These are phyloP conservation scores for Aramus guarauna DNA, from an alignment of 2,113 vertebrate species.

Conservation along the genomic window DNA sequence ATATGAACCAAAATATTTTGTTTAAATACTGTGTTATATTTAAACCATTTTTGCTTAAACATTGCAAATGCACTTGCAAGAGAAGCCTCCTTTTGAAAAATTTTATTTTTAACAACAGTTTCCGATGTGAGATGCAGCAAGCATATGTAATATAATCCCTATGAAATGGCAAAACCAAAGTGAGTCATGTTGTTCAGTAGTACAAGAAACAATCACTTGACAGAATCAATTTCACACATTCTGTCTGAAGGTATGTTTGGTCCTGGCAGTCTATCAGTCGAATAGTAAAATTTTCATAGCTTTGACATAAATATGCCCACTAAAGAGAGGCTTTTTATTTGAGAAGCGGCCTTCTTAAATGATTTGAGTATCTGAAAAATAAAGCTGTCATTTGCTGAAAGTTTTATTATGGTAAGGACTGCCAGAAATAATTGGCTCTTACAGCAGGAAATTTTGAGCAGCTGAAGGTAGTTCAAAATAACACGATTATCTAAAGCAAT, in stretches of 20 bases:
- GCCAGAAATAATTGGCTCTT: slow-evolving; percentile 5
- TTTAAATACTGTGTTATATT: background rate
- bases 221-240: background rate
- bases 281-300: background rate
- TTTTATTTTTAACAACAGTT: background rate
- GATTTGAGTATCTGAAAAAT: background rate
- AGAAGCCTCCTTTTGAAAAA: background rate
- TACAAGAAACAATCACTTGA: background rate
- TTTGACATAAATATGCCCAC: background rate
- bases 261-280: background rate
- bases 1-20: background rate
- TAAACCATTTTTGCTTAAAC: background rate
- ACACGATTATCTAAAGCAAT: background rate
- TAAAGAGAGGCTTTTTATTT: background rate
- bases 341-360: background rate
- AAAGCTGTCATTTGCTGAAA: background rate
- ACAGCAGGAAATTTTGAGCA: slow-evolving; percentile 16
- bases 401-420: background rate
- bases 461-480: slow-evolving; percentile 27
- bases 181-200: background rate
- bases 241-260: background rate
- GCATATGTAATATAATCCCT: background rate
- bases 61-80: background rate
- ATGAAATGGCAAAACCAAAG: background rate
- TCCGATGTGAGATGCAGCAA: background rate